These are phyloP conservation scores for Drosophila bipectinata DNA, from an alignment of 1,140 invertebrate genomes.

Conservation along the genomic window DNA sequence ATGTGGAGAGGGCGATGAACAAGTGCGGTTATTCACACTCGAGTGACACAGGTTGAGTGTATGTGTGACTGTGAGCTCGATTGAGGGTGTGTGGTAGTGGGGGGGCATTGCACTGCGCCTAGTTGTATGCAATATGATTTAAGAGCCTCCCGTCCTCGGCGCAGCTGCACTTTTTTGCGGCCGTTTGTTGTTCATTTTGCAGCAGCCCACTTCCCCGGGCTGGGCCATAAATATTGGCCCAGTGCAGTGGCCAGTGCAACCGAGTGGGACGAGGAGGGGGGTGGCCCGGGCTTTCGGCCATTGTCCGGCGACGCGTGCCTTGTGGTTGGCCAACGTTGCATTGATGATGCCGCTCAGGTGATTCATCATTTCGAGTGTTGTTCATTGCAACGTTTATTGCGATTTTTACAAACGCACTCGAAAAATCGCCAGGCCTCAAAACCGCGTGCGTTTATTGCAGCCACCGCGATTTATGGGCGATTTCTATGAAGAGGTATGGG, in stretches of 20 bases:
- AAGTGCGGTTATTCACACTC: slow-evolving; percentile 80
- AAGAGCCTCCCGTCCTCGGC: slow-evolving; percentile 60
- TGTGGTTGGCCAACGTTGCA: slow-evolving; percentile 79
- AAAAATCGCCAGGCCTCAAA: slow-evolving; percentile 39
- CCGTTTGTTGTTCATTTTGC: slow-evolving; percentile 66
- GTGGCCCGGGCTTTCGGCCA: slow-evolving; percentile 4
- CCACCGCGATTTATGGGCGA: slow-evolving; percentile 43
- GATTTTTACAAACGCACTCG: slow-evolving; percentile 82
- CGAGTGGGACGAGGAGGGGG: background rate
- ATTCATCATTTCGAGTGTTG: slow-evolving; percentile 83
- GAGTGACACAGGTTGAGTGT: slow-evolving; percentile 59
- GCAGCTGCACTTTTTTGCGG: slow-evolving; percentile 70
- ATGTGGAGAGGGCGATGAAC: slow-evolving; percentile 56
- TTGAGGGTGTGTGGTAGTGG: slow-evolving; percentile 25
- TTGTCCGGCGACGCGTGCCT: slow-evolving; percentile 62
- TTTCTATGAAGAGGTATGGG: background rate
- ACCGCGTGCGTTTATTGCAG: slow-evolving; percentile 39
- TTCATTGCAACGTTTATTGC: slow-evolving; percentile 83
- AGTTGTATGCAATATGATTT: slow-evolving; percentile 79
- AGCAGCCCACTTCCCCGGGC: slow-evolving; percentile 28
- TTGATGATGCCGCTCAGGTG: slow-evolving; percentile 74
- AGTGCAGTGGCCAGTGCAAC: slow-evolving; percentile 46
- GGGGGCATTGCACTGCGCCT: slow-evolving; percentile 64
- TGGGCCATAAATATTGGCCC: slow-evolving; percentile 60
- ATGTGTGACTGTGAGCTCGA: background rate